Evolutionary conservation across 2,888 invertebrate genomes (phyloP).

Genomic region (Cerastis leucographa): DNA sequence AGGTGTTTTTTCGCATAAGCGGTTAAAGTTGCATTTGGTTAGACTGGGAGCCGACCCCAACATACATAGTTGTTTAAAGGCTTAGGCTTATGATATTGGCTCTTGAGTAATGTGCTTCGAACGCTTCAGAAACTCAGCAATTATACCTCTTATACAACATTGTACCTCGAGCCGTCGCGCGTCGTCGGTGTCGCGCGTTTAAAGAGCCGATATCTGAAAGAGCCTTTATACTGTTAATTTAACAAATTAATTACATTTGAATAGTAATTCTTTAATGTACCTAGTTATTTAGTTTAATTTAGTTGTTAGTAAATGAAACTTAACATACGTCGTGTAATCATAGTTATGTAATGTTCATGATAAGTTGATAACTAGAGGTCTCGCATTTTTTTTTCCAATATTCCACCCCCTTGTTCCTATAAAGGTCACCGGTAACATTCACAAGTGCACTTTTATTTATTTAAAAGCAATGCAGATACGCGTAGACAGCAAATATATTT

Average conservation of each 20-base stretch:
- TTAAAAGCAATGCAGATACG: background rate
- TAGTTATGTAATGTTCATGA: background rate
- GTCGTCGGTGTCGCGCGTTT: background rate
- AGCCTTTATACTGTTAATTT: background rate
- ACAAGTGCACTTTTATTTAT: background rate
- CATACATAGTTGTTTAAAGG: background rate
- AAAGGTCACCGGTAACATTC: background rate
- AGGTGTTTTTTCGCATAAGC: background rate
- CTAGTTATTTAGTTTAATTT: background rate
- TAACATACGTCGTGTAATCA: background rate
- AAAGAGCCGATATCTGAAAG: background rate
- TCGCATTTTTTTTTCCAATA: background rate
- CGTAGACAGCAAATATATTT: background rate
- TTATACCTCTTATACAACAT: background rate
- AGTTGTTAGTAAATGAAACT: background rate
- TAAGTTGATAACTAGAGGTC: background rate
- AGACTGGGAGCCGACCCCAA: background rate
- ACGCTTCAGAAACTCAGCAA: background rate
- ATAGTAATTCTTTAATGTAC: background rate
- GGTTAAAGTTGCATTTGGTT: background rate
- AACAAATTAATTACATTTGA: constrained; percentile 18
- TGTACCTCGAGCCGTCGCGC: background rate
- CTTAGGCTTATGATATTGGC: background rate
- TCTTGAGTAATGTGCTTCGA: background rate
- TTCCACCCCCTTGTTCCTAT: background rate